Base-by-base conservation (phyloP, 2,113 vertebrate species). In the Neolamprologus brichardi region DNA sequence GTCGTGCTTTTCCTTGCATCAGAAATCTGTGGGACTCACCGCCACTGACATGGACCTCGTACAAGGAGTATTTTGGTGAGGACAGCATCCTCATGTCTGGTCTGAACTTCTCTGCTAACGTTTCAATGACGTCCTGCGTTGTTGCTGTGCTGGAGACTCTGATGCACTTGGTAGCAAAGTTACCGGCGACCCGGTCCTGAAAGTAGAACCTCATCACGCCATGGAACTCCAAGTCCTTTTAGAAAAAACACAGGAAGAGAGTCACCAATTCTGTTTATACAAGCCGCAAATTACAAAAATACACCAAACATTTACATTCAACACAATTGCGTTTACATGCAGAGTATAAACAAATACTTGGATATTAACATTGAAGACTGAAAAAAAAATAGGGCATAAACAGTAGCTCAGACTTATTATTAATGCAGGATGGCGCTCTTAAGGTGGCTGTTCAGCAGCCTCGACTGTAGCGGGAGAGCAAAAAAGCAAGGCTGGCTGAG, bases 121-220 rank as follows among this genome's bases (percentile, higher is more conserved):
- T 99, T 95, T 99, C 99, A 44, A 99, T 98, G 84, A 99, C 99
- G 78, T 99, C 99, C 92, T 99, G 98, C 5, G 99, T 99, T 85
- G 98, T 99, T 20, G 99, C 99, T 0, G 99, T 99, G 93, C 98
- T 99, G 15, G 98, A 99, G 32, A 99, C 99, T 58, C 99, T 96
- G 89, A 99, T 99, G 90, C 99, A 99, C 88, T 99, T 99, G 49
- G 99, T 99, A 88, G 98, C 99, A 23, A 99, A 99, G 96, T 99
- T 99, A 67, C 99, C 99, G 15, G 99, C 98, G 82, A 99, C 97
- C 92, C 98, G 98, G 91, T 99, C 99, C 97, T 99, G 99, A 95
- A 99, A 99, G 95, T 99, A 99, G 95, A 99, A 99, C 82, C 99
- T 97, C 99, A 99, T 99, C 85, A 99, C 99, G 79, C 99, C 99